Evolutionary conservation across 2,797 vertebrate genomes (phyloP), one percentile per base, ranked within the genome.

Genomic region (Anableps anableps): DNA sequence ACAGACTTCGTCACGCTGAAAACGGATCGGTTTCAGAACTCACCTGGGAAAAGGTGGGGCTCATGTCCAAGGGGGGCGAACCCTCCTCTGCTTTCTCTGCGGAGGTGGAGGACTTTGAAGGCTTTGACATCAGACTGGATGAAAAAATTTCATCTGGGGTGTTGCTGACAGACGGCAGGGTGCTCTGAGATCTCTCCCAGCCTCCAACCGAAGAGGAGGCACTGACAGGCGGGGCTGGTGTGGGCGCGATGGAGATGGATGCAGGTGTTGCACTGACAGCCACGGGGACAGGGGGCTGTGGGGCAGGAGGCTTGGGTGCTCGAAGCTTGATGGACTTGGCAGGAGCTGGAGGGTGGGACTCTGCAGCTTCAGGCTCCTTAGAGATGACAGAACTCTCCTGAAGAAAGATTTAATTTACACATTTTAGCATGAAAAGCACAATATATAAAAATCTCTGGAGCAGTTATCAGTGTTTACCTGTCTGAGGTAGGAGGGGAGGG

Each of bases 31-130:
- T 43, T 43, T 82, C 7, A 31, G 10, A 23, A 51, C 84, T 91
- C 71, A 99, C 98, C 96, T 99, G 97, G 74, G 93, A 87, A 88
- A 97, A 96, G 23, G 95, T 91, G n/a, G 96, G 93, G 75, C 95
- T 93, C 45, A 92, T 87, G 58, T 85, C 85, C 2, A 17, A 0
- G 21, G 58, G 71, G 78, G 84, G 23, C 0, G 90, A 90, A 14
- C 45, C 92, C 85, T 79, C 79, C 17, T 51, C 85, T 16, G 80
- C 74, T 71, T 47, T 87, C 41, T 85, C 87, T 80, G 85, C 79
- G 68, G 77, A 0, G 70, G 58, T 0, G 89, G 90, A 1, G 11
- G 31, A 23, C 7, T 89, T 77, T 0, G 93, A 45, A 17, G 91
- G 90, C 82, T 97, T 96, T 74, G 93, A 84, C 5, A 89, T 62